These are phyloP conservation scores for Maniola jurtina DNA, from an alignment of 1,140 invertebrate genomes.

Conservation along the genomic window DNA sequence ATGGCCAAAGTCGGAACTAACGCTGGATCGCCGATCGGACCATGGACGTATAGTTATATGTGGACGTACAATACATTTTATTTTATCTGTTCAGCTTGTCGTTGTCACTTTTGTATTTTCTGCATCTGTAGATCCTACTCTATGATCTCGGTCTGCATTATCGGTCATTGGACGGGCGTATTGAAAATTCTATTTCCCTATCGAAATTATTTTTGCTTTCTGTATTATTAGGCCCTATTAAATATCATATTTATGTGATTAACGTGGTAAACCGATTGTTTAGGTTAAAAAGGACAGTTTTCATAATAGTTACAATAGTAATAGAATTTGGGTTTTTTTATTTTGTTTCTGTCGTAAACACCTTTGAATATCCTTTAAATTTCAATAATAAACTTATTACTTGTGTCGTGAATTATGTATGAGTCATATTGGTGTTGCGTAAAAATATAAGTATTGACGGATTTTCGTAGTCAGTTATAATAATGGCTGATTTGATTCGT, in stretches of 20 bases:
- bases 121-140: no score
- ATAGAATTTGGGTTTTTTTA: constrained; percentile 19
- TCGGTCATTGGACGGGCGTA: constrained; percentile 43
- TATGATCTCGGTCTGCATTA: no score
- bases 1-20: no score
- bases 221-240: not conserved
- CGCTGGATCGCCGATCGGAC: no score
- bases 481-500: constrained; percentile 84
- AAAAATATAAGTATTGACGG: constrained; percentile 34
- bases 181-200: constrained; percentile 21
- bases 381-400: constrained; percentile 35
- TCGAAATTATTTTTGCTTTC: constrained; percentile 14
- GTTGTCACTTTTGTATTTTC: no score
- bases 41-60: no score
- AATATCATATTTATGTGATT: not conserved
- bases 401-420: constrained; percentile 48
- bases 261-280: constrained; percentile 17
- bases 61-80: no score
- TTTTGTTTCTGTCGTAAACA: constrained; percentile 51
- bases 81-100: no score
- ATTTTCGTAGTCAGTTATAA: constrained; percentile 36
- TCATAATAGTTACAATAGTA: not conserved
- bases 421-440: constrained; percentile 45
- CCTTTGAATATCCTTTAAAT: constrained; percentile 43
- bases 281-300: not conserved